Evolutionary conservation across 2,113 vertebrate genomes (phyloP), one percentile per base, ranked within the genome.

Genomic region (Coreoperca whiteheadi): DNA sequence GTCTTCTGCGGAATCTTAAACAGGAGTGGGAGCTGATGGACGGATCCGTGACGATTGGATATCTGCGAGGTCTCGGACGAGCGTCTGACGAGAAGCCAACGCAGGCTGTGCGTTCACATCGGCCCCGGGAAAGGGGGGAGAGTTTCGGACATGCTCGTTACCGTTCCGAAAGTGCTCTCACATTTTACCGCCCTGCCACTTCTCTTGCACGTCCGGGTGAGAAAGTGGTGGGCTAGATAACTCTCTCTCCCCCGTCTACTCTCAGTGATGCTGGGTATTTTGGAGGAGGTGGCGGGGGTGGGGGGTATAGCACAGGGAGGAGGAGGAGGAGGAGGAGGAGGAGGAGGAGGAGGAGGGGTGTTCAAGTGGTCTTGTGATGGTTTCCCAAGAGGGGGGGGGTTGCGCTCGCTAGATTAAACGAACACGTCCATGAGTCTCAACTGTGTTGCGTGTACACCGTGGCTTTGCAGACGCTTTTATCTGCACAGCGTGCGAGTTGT

Each of bases 1-100:
- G 87, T 77, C 82, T 86, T 84, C 86, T 85, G 89, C 87, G 79
- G 91, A 92, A 90, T 90, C 74, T 91, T 88, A 90, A 91, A 25
- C 69, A 85, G 89, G 73, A 77, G 79, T 37, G 79, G 37, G 84
- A 76, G 82, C 66, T 57, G 67, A 79, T 61, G 51, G 80, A 80
- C 39, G 76, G 76, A 91, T 82, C 89, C 81, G 92, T 91, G 90
- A 90, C 90, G 83, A 87, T 39, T 50, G 80, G 80, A 66, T 81
- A 43, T 89, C 77, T 86, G 85, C 61, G 79, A 87, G 77, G 67
- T 86, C 76, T 73, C 30, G 56, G 72, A 59, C 80, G 67, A 74
- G 79, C 16, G 81, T 87, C 85, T 82, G 88, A 82, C 83, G 79
- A 84, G 76, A 65, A 79, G 84, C 80, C 76, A 79, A 85, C 63